Percentiles rank a stretch among this genome's conserved stretches.
Evolutionary conservation across 2,888 invertebrate species (phyloP).

Genomic region (Blomia tropicalis): DNA sequence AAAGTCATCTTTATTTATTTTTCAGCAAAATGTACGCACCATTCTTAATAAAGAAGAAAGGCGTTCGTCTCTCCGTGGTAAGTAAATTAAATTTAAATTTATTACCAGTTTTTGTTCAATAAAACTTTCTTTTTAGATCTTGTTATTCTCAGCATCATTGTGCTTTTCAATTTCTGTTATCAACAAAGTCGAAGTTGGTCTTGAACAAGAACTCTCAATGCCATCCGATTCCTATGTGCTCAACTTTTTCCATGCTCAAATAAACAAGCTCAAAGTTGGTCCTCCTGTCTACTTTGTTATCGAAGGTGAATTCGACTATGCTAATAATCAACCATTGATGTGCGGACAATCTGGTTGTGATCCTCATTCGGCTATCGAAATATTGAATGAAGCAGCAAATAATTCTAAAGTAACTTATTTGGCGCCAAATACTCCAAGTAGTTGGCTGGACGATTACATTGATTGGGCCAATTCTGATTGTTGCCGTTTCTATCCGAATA

Average conservation of each 20-base stretch:
- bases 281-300: conserved; percentile 45
- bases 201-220: conserved; percentile 43
- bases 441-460: conserved; percentile 92
- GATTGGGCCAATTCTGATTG: conserved; percentile 50
- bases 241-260: conserved; percentile 37
- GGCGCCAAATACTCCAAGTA: conserved; percentile 60
- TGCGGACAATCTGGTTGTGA: conserved; percentile 34
- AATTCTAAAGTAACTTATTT: conserved; percentile 48
- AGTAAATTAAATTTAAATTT: conserved; percentile 8
- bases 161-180: conserved; percentile 37
- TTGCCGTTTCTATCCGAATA: conserved; percentile 26
- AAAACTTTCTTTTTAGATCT: conserved; percentile 28
- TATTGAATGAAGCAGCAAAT: conserved; percentile 27
- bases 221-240: conserved; percentile 43
- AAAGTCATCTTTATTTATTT: conserved; percentile 34
- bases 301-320: conserved; percentile 39
- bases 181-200: conserved; percentile 38
- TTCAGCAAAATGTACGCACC: conserved; percentile 37
- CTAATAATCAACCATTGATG: conserved; percentile 37
- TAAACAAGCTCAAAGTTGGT: conserved; percentile 40
- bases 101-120: background rate
- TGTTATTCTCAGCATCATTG: conserved; percentile 39
- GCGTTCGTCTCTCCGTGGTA: conserved; percentile 30
- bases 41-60: conserved; percentile 29
- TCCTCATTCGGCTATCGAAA: conserved; percentile 29